Base-by-base conservation (phyloP, 2,888 invertebrate species). In the Apeira syringaria region DNA sequence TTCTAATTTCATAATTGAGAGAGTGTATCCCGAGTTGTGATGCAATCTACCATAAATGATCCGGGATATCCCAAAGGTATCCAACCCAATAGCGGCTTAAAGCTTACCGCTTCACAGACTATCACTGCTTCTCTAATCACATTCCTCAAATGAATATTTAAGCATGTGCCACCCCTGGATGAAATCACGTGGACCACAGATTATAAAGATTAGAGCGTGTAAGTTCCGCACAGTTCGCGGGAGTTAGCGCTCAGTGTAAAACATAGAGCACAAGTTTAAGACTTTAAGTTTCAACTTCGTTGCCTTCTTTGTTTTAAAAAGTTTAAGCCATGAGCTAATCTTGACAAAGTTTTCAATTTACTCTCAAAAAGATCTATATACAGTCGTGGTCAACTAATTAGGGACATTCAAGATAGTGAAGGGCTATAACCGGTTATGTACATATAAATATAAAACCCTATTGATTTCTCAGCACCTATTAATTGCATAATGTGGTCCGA, bases 91-190 rank as follows among this genome's bases (percentile, higher is more conserved):
- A 50, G 35, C 42, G 34, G 38, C 37, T 32, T 18, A 24, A 24
- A 55, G 58, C 65, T 76, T 79, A 81, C 77, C 68, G 61, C 61
- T 65, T 64, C 63, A 58, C 47, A 58, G 44, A 71, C 75, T 75
- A 77, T 82, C 76, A 77, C 65, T 47, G 64, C 74, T 80, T 76
- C 66, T 74, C 80, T 84, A 84, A 84, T 85, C 76, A 84, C 78
- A 79, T 80, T 75, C 80, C 74, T 64, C 73, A 69, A 75, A 80
- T 85, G 83, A 82, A 85, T 86, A 83, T 82, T 85, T 83, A 79
- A 84, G 80, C 59, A 26, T 34, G 26, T 34, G 38, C 25, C 43
- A 44, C 15, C 37, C 44, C 34, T 39, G 30, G 22, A 17, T 12
- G 12, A 34, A 45, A 39, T 27, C 38, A 12, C 2, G 29, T 24